phyloP scores from a whole-genome alignment of 2,888 invertebrate genomes.

The Patella pellucida region DNA sequence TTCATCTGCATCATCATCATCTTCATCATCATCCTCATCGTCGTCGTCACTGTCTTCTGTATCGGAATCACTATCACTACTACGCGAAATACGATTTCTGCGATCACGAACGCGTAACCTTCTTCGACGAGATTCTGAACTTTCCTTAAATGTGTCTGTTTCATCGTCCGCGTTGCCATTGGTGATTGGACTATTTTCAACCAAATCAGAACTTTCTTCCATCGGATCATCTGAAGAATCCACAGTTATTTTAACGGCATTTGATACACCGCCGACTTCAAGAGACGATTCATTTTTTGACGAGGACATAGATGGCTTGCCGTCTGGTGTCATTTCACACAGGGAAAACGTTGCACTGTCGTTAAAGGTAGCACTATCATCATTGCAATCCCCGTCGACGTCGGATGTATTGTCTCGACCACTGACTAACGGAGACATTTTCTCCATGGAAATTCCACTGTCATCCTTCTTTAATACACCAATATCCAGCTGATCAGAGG shows the following conservation, averaged over 20 bases:
- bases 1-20: slow-evolving; percentile 41
- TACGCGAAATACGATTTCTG: slow-evolving; percentile 14
- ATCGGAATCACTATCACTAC: slow-evolving; percentile 29
- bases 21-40: slow-evolving; percentile 29
- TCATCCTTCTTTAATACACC: slow-evolving; percentile 61
- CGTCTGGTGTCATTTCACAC: slow-evolving; percentile 36
- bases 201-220: slow-evolving; percentile 25
- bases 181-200: slow-evolving; percentile 25
- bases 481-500: slow-evolving; percentile 18
- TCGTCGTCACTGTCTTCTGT: slow-evolving; percentile 33
- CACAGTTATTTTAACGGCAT: background rate
- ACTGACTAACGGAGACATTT: slow-evolving; percentile 43
- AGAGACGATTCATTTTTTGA: slow-evolving; percentile 18
- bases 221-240: slow-evolving; percentile 23
- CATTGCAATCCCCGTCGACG: slow-evolving; percentile 47
- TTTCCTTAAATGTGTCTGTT: slow-evolving; percentile 13
- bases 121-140: slow-evolving; percentile 8
- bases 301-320: slow-evolving; percentile 31
- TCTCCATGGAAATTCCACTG: slow-evolving; percentile 64
- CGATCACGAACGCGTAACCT: slow-evolving; percentile 6
- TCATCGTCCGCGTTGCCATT: slow-evolving; percentile 26
- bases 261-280: slow-evolving; percentile 14
- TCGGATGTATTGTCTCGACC: slow-evolving; percentile 42
- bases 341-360: slow-evolving; percentile 41
- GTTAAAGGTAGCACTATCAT: slow-evolving; percentile 40